Evolutionary conservation across 2,113 vertebrate species (phyloP), one percentile per base, ranked within the genome.

Genomic region (Macaca mulatta): DNA sequence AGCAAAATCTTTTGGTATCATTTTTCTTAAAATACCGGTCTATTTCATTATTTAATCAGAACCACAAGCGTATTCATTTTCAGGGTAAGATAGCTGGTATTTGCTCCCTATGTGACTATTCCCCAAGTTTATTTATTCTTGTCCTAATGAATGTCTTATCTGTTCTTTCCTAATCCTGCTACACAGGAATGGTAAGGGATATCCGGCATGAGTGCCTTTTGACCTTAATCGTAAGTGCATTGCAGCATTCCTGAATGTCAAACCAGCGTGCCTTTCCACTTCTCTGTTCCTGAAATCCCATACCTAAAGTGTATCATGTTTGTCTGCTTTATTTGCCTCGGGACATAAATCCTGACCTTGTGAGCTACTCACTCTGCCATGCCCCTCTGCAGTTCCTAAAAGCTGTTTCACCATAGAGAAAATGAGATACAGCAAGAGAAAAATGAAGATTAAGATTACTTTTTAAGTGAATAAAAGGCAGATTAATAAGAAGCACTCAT

Each of bases 211-310:
- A 30, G 25, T 13, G 91, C 4, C n/a, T 85, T 43, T 96, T 92
- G 84, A 97, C 97, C 59, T 75, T 93, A 95, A 97, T 75, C 27
- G 35, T 96, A 79, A 97, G 3, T 92, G 78, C 94, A 96, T 10
- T 88, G 59, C 40, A 64, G 2, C 82, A 97, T 98, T 98, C 90
- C 94, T 97, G 75, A 96, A 97, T 98, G 97, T 50, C 90, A 96
- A 96, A 96, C 20, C 20, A 20, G 9, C 18, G 1, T 97, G 77
- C 0, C 57, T 95, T 96, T 97, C 70, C 52, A 81, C 96, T 94
- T 93, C 77, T 95, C 74, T 45, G 52, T 75, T 83, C 96, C 61
- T 83, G 90, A 97, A 97, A 98, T 27, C 82, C 81, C 83, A 95
- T 97, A 96, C 48, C 93, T 90, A 6, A 93, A 97, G 70, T 90